A percentile compares a stretch with the other conserved stretches of the same genome.
Conservation (phyloP, 2,888 invertebrate genomes). For the Parascotia fuliginaria region DNA sequence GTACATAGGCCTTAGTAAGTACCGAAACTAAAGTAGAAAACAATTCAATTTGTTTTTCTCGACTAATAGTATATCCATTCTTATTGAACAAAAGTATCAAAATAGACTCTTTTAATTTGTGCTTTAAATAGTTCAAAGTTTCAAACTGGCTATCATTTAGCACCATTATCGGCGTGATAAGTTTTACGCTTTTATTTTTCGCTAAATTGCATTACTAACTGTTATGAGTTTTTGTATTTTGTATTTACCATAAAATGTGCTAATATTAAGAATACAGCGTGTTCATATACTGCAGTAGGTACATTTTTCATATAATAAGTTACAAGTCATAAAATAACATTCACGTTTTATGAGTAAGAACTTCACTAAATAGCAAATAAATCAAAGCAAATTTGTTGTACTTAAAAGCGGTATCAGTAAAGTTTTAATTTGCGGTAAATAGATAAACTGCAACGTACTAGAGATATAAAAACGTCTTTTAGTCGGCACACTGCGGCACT, state of each 20-base stretch:
- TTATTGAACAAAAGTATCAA: not conserved
- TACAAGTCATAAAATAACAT: too few species aligned
- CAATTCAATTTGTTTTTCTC: not conserved
- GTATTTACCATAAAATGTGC: too few species aligned
- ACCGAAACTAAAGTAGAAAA: not conserved
- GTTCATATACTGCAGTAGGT: too few species aligned
- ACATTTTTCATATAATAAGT: too few species aligned
- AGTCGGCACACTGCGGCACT: conserved; percentile 54
- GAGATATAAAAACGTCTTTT: conserved; percentile 32
- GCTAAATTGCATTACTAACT: too few species aligned
- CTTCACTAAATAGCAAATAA: conserved; percentile 24
- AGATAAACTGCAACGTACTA: conserved; percentile 40
- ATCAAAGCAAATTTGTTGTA: conserved; percentile 2
- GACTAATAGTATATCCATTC: conserved; percentile 6
- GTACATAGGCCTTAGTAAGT: not conserved
- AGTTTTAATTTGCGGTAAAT: conserved; percentile 46
- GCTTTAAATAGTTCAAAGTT: conserved; percentile 26
- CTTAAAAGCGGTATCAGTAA: conserved; percentile 32
- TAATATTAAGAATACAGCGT: too few species aligned
- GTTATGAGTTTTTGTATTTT: too few species aligned
- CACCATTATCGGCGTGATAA: too few species aligned
- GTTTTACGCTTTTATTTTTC: too few species aligned
- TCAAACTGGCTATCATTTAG: too few species aligned
- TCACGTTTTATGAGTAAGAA: not conserved
- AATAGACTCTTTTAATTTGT: conserved; percentile 27